phyloP scores from a whole-genome alignment of 2,888 invertebrate genomes.

The Priocnemis perturbator region DNA sequence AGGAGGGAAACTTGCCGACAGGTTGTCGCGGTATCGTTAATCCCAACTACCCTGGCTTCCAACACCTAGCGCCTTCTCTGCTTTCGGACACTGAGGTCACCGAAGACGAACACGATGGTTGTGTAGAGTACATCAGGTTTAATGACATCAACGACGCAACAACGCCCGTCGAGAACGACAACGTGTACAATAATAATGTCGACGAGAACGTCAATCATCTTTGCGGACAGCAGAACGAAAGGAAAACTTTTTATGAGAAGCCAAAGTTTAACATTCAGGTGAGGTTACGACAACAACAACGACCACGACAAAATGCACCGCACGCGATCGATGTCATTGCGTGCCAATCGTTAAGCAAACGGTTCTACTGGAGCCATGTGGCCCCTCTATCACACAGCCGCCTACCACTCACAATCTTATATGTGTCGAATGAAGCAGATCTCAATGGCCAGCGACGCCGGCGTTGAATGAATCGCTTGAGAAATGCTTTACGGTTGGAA shows the following conservation, averaged over 20 bases:
- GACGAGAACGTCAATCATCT: constrained; percentile 77
- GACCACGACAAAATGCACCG: no score
- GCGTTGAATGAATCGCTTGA: no score
- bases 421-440: no score
- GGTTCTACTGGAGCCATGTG: no score
- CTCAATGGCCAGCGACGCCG: no score
- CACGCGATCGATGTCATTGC: no score
- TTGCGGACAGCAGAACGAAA: constrained; percentile 76
- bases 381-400: no score
- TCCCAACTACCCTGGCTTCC: constrained; percentile 90
- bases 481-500: no score
- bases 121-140: constrained; percentile 76
- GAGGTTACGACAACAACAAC: neutral
- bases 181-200: constrained; percentile 75
- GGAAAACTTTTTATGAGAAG: constrained; percentile 79
- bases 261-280: constrained; percentile 78
- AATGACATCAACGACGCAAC: constrained; percentile 75
- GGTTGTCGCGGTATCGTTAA: constrained; percentile 85
- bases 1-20: constrained; percentile 68
- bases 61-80: constrained; percentile 81
- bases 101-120: constrained; percentile 76
- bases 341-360: no score
- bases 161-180: constrained; percentile 75
- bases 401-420: no score
- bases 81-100: constrained; percentile 75